A percentile compares a stretch with the other conserved stretches of the same genome.
Conservation (phyloP, 1,140 invertebrate genomes). For the Drosophila lacteicornis region DNA sequence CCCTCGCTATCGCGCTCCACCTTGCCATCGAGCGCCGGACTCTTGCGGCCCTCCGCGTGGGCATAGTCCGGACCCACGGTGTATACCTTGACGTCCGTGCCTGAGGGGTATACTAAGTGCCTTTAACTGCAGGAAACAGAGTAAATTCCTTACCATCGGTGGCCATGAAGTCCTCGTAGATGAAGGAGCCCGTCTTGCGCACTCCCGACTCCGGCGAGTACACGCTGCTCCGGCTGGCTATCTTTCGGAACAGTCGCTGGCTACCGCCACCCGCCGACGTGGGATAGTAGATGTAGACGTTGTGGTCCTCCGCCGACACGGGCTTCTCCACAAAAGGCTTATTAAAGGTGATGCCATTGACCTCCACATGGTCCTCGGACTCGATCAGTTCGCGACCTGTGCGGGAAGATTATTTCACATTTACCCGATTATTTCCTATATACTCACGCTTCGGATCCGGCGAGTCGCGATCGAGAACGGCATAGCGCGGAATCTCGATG, state of each 20-base stretch:
- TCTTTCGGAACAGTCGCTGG: conserved; percentile 98
- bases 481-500: conserved; percentile 98
- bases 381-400: conserved; percentile 96
- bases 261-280: conserved; percentile 98
- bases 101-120: conserved; percentile 83
- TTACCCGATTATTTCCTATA: background rate
- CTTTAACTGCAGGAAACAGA: conserved; percentile 8
- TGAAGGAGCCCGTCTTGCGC: conserved; percentile 98
- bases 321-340: conserved; percentile 98
- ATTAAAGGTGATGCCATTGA: conserved; percentile 98
- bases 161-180: conserved; percentile 99
- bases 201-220: conserved; percentile 98
- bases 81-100: conserved; percentile 88
- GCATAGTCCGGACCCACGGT: conserved; percentile 97
- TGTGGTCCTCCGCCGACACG: conserved; percentile 98
- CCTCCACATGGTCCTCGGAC: conserved; percentile 99
- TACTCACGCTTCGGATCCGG: conserved; percentile 93
- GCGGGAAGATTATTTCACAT: background rate
- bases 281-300: conserved; percentile 99
- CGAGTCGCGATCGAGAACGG: conserved; percentile 97
- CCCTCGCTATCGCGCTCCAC: conserved; percentile 99
- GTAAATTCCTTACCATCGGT: conserved; percentile 93
- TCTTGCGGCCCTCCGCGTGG: conserved; percentile 99
- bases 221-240: conserved; percentile 98
- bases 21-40: conserved; percentile 98